Evolutionary conservation across 2,888 invertebrate species (phyloP).

Genomic region (Taenaris catops): DNA sequence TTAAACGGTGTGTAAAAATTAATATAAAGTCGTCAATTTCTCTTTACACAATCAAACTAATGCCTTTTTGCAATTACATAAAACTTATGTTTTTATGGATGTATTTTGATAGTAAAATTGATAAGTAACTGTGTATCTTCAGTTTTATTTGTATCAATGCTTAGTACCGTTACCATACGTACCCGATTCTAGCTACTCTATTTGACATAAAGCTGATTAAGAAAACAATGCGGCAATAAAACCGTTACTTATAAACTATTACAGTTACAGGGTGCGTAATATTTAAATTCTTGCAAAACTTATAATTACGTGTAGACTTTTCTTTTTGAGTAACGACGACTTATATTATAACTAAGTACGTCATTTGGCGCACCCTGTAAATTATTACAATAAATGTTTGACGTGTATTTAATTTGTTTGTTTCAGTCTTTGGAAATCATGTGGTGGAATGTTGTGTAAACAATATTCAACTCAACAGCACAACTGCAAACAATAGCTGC

Average conservation of each 20-base stretch:
- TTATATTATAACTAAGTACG: conserved; percentile 19
- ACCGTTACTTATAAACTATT: conserved; percentile 25
- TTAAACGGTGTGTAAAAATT: no score
- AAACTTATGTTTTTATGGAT: no score
- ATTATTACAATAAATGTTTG: conserved; percentile 24
- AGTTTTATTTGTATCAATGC: no score
- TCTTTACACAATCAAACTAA: no score
- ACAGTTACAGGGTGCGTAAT: conserved; percentile 22
- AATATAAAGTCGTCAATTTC: no score
- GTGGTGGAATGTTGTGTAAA: conserved; percentile 37
- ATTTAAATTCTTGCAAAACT: conserved; percentile 1
- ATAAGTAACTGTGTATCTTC: no score
- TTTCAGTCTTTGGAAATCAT: conserved; percentile 46
- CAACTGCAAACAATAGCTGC: conserved; percentile 21
- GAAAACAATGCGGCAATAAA: conserved; percentile 25
- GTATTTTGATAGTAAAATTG: no score
- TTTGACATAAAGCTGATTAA: conserved; percentile 22
- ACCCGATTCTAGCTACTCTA: conserved; percentile 22
- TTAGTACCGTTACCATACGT: no score
- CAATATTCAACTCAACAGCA: conserved; percentile 26
- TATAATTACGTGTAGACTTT: conserved; percentile 3
- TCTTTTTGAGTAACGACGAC: no score
- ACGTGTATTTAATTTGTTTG: conserved; percentile 23
- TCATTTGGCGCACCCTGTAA: conserved; percentile 25
- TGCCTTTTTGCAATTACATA: no score